Conservation (phyloP, 2,113 vertebrate genomes). For the Emydocephalus ijimae region DNA sequence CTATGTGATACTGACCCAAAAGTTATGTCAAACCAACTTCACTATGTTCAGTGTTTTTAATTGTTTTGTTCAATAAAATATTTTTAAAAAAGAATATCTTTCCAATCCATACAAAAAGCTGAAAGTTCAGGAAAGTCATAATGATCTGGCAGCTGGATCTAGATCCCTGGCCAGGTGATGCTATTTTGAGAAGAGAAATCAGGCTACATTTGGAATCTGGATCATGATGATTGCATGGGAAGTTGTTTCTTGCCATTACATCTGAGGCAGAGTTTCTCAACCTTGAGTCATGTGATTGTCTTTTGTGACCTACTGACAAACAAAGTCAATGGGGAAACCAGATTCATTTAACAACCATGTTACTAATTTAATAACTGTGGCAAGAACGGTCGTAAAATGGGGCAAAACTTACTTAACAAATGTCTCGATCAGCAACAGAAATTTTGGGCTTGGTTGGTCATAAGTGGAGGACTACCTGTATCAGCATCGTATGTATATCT, state of each 20-base stretch:
- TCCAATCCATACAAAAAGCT: neutral
- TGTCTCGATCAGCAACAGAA: neutral
- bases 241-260: constrained; percentile 29
- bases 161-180: neutral
- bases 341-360: neutral
- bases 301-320: neutral
- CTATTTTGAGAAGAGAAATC: neutral
- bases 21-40: no score
- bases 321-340: neutral
- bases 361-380: neutral
- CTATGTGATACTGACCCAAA: no score
- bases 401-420: neutral
- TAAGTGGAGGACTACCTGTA: neutral
- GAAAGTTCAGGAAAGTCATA: neutral
- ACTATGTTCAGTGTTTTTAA: no score
- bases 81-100: no score
- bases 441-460: neutral
- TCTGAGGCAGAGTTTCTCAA: neutral
- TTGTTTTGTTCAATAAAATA: no score
- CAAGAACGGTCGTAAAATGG: neutral
- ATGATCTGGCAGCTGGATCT: neutral
- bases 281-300: neutral
- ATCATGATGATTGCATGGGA: constrained; percentile 5
- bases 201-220: neutral
- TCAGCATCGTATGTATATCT: neutral